phyloP scores from a whole-genome alignment of 2,113 vertebrate species.

The Chlorodrepanis virens region DNA sequence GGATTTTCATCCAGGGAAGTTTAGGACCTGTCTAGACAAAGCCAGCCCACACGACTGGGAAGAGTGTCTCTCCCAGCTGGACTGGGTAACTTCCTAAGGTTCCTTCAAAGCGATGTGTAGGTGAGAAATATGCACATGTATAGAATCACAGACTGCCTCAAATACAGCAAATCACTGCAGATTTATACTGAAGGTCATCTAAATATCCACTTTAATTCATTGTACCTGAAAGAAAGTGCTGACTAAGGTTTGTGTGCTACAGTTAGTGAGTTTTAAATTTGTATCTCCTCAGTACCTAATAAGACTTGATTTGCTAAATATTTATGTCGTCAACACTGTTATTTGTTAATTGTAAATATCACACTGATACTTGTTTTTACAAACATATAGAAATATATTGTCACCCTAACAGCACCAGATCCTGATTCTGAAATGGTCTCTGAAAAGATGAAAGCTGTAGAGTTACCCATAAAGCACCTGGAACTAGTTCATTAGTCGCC shows the following conservation, averaged over 20 bases:
- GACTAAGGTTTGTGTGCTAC: neutral
- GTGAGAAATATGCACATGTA: neutral
- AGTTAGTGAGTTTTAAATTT: neutral
- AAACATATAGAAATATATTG: neutral
- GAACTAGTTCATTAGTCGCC: neutral
- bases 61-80: neutral
- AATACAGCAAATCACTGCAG: neutral
- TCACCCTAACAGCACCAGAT: neutral
- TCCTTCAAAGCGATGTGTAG: neutral
- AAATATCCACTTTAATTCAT: neutral
- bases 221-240: neutral
- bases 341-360: neutral
- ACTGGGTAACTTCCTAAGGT: neutral
- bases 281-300: neutral
- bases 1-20: neutral
- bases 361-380: neutral
- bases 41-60: rapidly evolving
- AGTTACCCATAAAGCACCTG: neutral
- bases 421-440: neutral
- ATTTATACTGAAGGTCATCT: neutral
- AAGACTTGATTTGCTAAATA: neutral
- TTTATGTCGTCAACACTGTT: neutral
- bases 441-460: neutral
- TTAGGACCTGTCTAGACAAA: neutral
- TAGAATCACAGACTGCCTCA: neutral